Conservation (phyloP, 92 coral and sea anemone genomes). For the Hydrozoanthus gracilis region DNA sequence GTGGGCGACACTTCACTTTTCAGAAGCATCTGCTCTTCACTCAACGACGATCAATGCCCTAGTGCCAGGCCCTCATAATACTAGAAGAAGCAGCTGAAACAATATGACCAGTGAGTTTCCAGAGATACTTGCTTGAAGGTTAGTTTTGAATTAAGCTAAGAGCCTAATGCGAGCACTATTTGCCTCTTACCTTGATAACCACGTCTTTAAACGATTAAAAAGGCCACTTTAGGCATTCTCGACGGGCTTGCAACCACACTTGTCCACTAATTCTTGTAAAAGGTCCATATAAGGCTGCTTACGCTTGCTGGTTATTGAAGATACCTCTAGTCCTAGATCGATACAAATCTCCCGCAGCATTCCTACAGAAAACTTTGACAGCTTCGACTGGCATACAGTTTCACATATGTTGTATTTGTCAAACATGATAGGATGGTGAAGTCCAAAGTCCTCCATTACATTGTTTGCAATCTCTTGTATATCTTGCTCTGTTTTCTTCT, state of each 20-base stretch:
- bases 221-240: slow-evolving; percentile 18
- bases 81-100: too few species aligned
- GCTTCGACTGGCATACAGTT: slow-evolving; percentile 55
- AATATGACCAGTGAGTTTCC: not conserved
- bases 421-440: slow-evolving; percentile 64
- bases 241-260: slow-evolving; percentile 41
- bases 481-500: slow-evolving; percentile 49
- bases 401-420: slow-evolving; percentile 62
- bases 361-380: slow-evolving; percentile 49
- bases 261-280: slow-evolving; percentile 52
- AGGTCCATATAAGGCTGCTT: slow-evolving; percentile 65
- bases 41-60: too few species aligned
- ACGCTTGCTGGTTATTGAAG: slow-evolving; percentile 55
- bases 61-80: too few species aligned
- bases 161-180: not conserved
- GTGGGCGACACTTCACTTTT: not conserved
- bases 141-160: not conserved
- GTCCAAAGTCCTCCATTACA: slow-evolving; percentile 41
- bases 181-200: not conserved
- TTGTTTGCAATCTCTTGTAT: slow-evolving; percentile 53
- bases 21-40: too few species aligned
- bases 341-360: slow-evolving; percentile 49
- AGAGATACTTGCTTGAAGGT: slow-evolving; percentile 34
- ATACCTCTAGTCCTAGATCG: slow-evolving; percentile 39
- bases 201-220: not conserved